Percentiles rank a stretch among this genome's conserved stretches.
These are phyloP conservation scores for Diplosoma virens DNA, from an alignment of 23 tunicate species.

Conservation along the genomic window DNA sequence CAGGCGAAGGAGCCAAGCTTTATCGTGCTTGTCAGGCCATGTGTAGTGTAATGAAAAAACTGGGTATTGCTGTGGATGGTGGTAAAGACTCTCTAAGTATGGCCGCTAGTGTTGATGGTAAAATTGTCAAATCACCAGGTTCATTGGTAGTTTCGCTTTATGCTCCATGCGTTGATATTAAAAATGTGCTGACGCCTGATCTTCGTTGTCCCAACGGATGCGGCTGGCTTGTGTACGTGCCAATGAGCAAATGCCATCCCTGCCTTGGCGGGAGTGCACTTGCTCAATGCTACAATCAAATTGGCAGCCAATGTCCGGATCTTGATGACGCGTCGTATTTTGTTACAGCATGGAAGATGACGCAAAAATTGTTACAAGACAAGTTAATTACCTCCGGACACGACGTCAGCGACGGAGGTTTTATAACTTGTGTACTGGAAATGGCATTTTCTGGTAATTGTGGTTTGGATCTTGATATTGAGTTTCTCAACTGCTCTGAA, in stretches of 20 bases:
- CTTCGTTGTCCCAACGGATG: constrained; percentile 41
- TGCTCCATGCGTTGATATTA: constrained; percentile 80
- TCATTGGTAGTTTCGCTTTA: constrained; percentile 75
- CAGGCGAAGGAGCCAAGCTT: constrained; percentile 77
- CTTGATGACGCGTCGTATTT: constrained; percentile 59
- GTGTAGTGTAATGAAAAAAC: constrained; percentile 70
- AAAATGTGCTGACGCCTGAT: constrained; percentile 65
- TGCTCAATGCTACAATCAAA: constrained; percentile 59
- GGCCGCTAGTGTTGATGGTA: constrained; percentile 76
- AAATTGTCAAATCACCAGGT: constrained; percentile 70
- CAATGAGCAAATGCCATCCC: constrained; percentile 49
- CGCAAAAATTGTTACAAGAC: constrained; percentile 47
- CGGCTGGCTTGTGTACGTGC: constrained; percentile 60
- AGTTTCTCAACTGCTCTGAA: constrained; percentile 6
- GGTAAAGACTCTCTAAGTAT: constrained; percentile 91
- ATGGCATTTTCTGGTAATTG: constrained; percentile 93
- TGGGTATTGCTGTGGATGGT: constrained; percentile 90
- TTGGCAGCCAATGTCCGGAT: constrained; percentile 54
- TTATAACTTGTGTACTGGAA: constrained; percentile 62
- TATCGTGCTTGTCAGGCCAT: constrained; percentile 73
- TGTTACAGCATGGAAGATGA: constrained; percentile 53
- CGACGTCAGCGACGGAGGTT: constrained; percentile 93
- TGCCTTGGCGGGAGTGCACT: constrained; percentile 75
- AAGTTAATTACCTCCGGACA: constrained; percentile 48
- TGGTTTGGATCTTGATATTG: constrained; percentile 49